Conservation (phyloP, 2,113 vertebrate genomes). For the Scartelaos histophorus region DNA sequence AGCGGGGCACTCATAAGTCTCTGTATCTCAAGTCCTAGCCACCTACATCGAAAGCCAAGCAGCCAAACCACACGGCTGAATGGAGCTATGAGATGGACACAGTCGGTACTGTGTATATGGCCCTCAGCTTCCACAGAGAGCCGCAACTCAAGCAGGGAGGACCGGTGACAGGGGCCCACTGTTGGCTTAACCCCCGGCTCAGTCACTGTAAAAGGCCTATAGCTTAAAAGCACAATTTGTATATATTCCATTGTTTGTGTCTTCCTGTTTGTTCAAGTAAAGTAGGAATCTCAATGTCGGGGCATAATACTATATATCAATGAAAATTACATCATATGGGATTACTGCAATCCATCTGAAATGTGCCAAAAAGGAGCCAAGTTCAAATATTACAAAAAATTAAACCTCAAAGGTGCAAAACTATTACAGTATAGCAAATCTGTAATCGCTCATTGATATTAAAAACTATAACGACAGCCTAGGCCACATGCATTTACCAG, state of each 20-base stretch:
- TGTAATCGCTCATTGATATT: no score
- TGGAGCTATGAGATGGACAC: slow-evolving; percentile 68
- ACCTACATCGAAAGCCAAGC: slow-evolving; percentile 64
- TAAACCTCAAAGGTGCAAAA: no score
- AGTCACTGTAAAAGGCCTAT: slow-evolving; percentile 13
- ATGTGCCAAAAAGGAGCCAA: not conserved
- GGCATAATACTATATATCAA: no score
- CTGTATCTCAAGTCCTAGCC: slow-evolving; percentile 65
- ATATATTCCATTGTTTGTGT: not conserved
- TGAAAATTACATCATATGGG: no score
- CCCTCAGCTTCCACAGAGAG: slow-evolving; percentile 56
- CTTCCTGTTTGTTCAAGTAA: not conserved
- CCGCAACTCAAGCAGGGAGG: slow-evolving; percentile 39
- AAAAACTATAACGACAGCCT: no score
- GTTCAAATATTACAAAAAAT: no score
- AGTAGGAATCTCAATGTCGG: not conserved
- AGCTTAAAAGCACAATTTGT: slow-evolving; percentile 9
- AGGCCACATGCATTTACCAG: no score
- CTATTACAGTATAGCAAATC: no score
- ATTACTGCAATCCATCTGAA: no score
- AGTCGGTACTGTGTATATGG: slow-evolving; percentile 53
- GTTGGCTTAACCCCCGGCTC: slow-evolving; percentile 46
- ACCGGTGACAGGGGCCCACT: slow-evolving; percentile 56
- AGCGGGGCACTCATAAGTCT: slow-evolving; percentile 56
- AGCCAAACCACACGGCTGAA: slow-evolving; percentile 73